These are phyloP conservation scores for Herpetotheres cachinnans DNA, from an alignment of 2,113 vertebrate genomes.

Conservation along the genomic window DNA sequence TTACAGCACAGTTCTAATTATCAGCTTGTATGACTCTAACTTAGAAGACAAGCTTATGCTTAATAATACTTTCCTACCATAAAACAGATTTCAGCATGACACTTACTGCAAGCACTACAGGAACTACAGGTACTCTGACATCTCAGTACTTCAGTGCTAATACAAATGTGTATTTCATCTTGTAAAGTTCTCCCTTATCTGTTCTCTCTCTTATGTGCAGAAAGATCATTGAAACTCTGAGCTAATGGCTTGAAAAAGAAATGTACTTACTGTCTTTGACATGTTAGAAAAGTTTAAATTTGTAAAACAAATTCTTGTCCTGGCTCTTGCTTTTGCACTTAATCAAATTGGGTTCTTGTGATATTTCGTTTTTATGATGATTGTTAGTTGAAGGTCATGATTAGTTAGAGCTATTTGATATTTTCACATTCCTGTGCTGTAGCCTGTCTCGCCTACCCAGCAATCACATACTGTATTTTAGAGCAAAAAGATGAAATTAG, in stretches of 20 bases:
- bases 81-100: not conserved
- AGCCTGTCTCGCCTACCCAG: not conserved
- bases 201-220: not conserved
- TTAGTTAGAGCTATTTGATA: not conserved
- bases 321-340: constrained; percentile 19
- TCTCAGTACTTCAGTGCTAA: not conserved
- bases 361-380: not conserved
- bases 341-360: not conserved
- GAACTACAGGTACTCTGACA: not conserved
- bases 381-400: not conserved
- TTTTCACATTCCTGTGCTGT: not conserved
- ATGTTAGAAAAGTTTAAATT: not conserved
- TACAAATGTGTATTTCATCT: not conserved
- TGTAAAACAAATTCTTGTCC: not conserved
- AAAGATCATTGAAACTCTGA: not conserved
- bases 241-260: not conserved
- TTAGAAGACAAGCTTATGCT: not conserved
- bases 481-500: not conserved
- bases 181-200: not conserved
- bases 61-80: not conserved
- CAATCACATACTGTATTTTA: not conserved
- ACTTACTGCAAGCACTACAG: not conserved
- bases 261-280: not conserved
- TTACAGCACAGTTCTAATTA: not conserved
- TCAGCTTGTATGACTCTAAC: not conserved